A percentile compares a stretch with the other conserved stretches of the same genome.
These are phyloP conservation scores for Leptocoma aspasia DNA, from an alignment of 2,113 vertebrate species.

Conservation along the genomic window DNA sequence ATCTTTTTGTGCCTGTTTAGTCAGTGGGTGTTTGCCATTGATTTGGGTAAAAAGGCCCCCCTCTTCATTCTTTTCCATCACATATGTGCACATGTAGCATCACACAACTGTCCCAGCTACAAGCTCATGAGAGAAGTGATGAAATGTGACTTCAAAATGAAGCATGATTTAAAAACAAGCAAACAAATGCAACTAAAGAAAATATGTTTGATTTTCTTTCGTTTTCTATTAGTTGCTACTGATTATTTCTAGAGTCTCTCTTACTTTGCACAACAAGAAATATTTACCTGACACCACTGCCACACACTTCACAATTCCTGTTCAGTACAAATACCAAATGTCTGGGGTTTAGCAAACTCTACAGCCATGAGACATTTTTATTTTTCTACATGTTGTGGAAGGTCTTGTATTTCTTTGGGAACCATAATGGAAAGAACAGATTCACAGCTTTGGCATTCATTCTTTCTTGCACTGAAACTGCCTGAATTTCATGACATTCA, in stretches of 20 bases:
- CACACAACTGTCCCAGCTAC: neutral
- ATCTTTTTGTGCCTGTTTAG: fast-evolving
- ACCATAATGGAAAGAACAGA: constrained; percentile 57
- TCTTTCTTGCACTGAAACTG: constrained; percentile 31
- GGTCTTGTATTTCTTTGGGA: constrained; percentile 39
- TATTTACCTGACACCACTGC: neutral
- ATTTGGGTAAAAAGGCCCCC: neutral
- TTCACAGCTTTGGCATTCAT: constrained; percentile 48
- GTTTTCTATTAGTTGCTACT: neutral
- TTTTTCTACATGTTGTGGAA: constrained; percentile 8
- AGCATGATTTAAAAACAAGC: neutral
- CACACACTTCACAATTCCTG: neutral
- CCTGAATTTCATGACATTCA: constrained; percentile 53
- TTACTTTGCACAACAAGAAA: neutral
- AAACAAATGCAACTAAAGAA: neutral
- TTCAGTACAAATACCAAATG: neutral
- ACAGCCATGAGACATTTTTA: constrained; percentile 7
- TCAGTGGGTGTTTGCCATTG: neutral
- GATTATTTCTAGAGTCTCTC: neutral
- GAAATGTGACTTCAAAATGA: neutral
- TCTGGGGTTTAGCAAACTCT: neutral
- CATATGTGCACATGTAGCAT: fast-evolving
- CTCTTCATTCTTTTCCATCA: neutral
- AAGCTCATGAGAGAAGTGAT: neutral
- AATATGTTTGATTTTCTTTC: neutral